These are phyloP conservation scores for Botia kubotai DNA, from an alignment of 2,797 vertebrate species.

Conservation along the genomic window DNA sequence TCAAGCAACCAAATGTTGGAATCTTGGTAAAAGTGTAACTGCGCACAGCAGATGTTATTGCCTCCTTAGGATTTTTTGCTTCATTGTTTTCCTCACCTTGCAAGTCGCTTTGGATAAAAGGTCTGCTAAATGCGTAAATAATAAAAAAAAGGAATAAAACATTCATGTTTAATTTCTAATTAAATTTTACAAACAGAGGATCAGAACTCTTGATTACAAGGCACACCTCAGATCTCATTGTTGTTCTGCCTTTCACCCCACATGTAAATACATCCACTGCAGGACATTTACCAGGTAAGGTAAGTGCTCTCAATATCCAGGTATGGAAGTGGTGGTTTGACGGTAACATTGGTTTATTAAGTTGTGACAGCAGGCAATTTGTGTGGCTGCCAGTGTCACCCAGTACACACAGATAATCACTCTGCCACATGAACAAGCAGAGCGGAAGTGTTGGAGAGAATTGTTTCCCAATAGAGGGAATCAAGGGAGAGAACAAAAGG, in stretches of 20 bases:
- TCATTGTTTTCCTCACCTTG: too few species aligned
- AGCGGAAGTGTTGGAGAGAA: conserved; percentile 16
- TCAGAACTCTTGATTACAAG: neutral
- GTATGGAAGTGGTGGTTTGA: neutral
- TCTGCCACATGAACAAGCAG: neutral
- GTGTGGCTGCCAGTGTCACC: neutral
- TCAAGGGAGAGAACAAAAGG: conserved; percentile 20
- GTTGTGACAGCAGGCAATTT: neutral
- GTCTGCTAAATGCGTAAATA: too few species aligned
- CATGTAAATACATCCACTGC: neutral
- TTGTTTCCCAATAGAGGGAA: conserved; percentile 6
- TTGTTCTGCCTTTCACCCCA: neutral
- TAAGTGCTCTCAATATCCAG: neutral
- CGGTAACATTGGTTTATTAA: neutral
- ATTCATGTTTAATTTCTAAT: neutral
- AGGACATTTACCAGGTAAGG: neutral
- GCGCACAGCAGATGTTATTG: too few species aligned
- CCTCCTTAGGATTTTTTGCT: too few species aligned
- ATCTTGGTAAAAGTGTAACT: too few species aligned
- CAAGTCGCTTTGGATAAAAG: too few species aligned
- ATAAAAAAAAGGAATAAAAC: too few species aligned
- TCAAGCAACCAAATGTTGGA: too few species aligned
- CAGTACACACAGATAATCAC: neutral
- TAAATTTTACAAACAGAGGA: neutral
- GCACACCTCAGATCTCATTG: neutral